Percentiles rank a stretch among this genome's conserved stretches.
Evolutionary conservation across 2,113 vertebrate genomes (phyloP).

Genomic region (Baryphthengus martii): DNA sequence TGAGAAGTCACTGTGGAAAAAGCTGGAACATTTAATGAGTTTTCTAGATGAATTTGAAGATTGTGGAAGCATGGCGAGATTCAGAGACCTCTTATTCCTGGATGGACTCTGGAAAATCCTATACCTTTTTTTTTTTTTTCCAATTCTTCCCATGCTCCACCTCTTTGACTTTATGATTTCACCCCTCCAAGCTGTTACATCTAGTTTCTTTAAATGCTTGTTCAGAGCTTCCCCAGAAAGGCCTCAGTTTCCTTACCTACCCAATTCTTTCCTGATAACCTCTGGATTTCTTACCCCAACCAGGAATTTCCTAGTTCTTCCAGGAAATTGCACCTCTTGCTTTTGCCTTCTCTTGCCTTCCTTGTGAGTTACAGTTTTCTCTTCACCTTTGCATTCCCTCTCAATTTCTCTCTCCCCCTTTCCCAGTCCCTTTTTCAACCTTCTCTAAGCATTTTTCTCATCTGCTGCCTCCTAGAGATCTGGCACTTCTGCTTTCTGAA

Average conservation of each 20-base stretch:
- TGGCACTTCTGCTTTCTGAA: neutral
- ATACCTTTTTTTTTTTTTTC: neutral
- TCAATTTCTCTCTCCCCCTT: neutral
- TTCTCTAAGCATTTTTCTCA: neutral
- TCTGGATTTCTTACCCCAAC: neutral
- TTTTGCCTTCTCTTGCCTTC: neutral
- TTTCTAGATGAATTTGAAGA: neutral
- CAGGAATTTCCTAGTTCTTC: neutral
- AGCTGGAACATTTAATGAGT: neutral
- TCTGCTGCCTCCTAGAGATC: neutral
- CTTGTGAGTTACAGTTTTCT: neutral
- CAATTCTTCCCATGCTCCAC: fast-evolving
- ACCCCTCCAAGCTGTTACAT: neutral
- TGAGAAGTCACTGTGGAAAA: neutral
- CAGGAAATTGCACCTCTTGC: neutral
- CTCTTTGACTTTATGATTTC: neutral
- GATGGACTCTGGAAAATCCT: neutral
- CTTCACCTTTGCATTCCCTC: neutral
- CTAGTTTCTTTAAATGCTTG: neutral
- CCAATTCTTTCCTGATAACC: neutral
- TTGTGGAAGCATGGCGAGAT: neutral
- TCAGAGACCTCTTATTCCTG: neutral
- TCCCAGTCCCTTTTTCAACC: neutral
- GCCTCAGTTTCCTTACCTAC: neutral
- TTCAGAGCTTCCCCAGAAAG: neutral